phyloP scores from a whole-genome alignment of 2,113 vertebrate species.

The Aplodontia rufa region DNA sequence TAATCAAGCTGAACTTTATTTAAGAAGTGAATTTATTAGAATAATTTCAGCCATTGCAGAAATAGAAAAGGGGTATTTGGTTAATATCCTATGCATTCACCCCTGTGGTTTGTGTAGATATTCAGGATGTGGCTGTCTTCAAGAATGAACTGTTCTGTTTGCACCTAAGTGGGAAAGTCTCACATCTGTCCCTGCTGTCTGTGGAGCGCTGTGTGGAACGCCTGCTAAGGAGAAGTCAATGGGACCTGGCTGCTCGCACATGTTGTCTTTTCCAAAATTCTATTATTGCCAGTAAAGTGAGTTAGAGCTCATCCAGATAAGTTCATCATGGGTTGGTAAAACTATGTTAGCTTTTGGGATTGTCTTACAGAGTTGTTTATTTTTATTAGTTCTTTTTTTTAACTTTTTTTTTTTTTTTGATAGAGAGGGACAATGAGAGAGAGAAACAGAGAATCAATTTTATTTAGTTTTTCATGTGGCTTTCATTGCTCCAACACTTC shows the following conservation, averaged over 20 bases:
- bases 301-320: conserved; percentile 44
- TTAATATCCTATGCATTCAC: not conserved
- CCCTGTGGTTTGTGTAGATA: conserved; percentile 82
- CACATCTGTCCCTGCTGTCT: conserved; percentile 91
- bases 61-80: not conserved
- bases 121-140: conserved; percentile 91
- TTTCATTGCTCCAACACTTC: too few relatives aligned
- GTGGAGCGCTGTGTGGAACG: conserved; percentile 94
- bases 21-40: conserved; percentile 33
- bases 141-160: conserved; percentile 96
- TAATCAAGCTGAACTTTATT: not conserved
- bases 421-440: too few relatives aligned
- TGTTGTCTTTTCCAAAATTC: conserved; percentile 94
- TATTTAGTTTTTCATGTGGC: too few relatives aligned
- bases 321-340: not conserved
- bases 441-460: too few relatives aligned
- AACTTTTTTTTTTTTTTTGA: too few relatives aligned
- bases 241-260: conserved; percentile 89
- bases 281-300: conserved; percentile 89
- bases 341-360: not conserved
- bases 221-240: conserved; percentile 91
- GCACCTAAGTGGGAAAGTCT: conserved; percentile 90
- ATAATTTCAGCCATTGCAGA: not conserved
- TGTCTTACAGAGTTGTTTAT: not conserved
- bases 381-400: not conserved